These are phyloP conservation scores for Petrocephalus microphthalmus DNA, from an alignment of 2,113 vertebrate genomes.

Conservation along the genomic window DNA sequence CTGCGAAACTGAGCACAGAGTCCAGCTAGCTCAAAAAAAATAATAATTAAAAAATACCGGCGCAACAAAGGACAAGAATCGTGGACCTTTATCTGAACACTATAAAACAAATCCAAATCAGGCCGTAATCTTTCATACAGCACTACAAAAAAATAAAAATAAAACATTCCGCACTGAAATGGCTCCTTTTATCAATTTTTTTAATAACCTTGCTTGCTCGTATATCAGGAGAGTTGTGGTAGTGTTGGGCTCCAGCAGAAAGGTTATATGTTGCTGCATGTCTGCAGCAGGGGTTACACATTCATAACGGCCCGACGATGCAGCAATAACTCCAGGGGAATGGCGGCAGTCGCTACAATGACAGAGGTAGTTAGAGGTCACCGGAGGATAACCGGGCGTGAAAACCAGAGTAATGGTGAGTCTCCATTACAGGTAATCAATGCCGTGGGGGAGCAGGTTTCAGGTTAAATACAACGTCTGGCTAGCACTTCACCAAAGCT, in stretches of 20 bases:
- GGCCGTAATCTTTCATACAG: background rate
- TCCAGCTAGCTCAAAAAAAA: background rate
- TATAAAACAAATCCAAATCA: background rate
- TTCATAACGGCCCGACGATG: constrained; percentile 38
- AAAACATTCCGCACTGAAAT: background rate
- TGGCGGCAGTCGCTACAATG: constrained; percentile 16
- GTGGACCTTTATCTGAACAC: background rate
- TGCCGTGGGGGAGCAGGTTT: constrained; percentile 19
- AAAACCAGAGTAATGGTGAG: constrained; percentile 41
- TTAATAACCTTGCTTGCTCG: background rate
- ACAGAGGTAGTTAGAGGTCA: constrained; percentile 33
- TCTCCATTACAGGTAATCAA: constrained; percentile 36
- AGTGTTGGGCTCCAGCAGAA: constrained; percentile 12
- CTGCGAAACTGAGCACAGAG: background rate
- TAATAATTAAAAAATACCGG: background rate
- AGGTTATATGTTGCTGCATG: constrained; percentile 23
- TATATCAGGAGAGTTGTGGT: constrained; percentile 33
- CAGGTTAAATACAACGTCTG: constrained; percentile 29
- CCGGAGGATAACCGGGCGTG: constrained; percentile 32
- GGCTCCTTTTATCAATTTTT: background rate
- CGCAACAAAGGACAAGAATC: background rate
- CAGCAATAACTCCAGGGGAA: constrained; percentile 39
- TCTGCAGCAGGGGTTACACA: constrained; percentile 31
- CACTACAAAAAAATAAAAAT: background rate
- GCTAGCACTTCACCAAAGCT: constrained; percentile 27